Conservation (phyloP, 2,797 vertebrate genomes). For the Anguilla anguilla region DNA sequence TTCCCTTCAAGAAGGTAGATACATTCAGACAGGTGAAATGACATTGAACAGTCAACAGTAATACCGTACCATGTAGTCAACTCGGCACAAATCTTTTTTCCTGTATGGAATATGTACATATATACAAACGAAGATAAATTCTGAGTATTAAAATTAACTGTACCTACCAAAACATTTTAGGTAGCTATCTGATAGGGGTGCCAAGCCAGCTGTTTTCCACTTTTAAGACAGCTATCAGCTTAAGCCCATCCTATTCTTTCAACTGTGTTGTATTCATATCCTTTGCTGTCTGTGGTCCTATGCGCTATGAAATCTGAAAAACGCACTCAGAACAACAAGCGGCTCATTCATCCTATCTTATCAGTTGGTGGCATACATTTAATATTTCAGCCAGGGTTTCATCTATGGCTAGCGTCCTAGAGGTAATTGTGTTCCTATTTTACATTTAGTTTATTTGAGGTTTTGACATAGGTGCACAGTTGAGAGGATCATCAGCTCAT, state of each 20-base stretch:
- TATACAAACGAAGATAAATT: neutral
- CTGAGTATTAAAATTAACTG: neutral
- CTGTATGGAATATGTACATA: neutral
- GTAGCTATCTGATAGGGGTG: neutral
- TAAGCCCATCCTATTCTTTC: neutral
- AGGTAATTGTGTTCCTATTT: neutral
- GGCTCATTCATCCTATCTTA: neutral
- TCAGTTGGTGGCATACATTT: neutral
- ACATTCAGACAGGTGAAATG: no score
- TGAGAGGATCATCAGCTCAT: slow-evolving; percentile 1
- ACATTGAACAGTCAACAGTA: no score
- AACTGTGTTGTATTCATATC: neutral
- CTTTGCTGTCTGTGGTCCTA: neutral
- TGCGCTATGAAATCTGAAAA: neutral
- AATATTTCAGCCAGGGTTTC: neutral
- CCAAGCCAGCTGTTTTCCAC: neutral
- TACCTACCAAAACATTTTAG: neutral
- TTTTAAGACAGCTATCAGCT: neutral
- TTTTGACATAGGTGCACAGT: slow-evolving; percentile 11
- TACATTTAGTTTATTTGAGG: neutral
- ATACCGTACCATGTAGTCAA: no score
- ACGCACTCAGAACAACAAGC: neutral
- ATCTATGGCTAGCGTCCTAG: neutral
- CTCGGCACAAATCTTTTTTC: no score
- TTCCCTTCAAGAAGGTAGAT: no score